A percentile compares a stretch with the other conserved stretches of the same genome.
Conservation (phyloP, 2,797 vertebrate genomes). For the Premnoplex brunnescens region DNA sequence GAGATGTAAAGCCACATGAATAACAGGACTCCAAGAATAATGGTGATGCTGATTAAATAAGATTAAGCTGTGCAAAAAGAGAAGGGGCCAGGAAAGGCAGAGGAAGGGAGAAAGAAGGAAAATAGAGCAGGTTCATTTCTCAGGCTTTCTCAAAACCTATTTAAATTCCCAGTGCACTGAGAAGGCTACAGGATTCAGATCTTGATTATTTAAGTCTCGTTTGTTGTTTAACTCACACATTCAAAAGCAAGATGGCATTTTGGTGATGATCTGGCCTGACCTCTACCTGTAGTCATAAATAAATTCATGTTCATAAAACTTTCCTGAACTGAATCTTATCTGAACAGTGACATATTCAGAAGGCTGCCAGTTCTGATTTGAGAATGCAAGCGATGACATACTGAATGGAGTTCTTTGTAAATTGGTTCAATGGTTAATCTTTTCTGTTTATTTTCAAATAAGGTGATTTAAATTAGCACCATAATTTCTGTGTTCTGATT, state of each 20-base stretch:
- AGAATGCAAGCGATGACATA: background rate
- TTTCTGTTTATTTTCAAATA: constrained; percentile 56
- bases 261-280: background rate
- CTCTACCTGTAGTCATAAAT: background rate
- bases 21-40: background rate
- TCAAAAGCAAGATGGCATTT: background rate
- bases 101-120: background rate
- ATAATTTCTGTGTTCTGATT: constrained; percentile 41
- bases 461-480: constrained; percentile 29
- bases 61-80: background rate
- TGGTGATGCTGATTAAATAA: background rate
- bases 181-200: background rate
- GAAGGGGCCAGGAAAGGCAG: background rate
- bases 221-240: background rate
- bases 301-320: background rate
- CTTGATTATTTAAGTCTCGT: background rate
- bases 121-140: background rate
- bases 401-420: background rate
- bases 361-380: background rate
- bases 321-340: background rate
- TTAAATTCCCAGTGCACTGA: background rate
- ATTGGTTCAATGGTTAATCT: constrained; percentile 1
- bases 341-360: background rate
- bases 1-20: background rate
- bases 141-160: background rate